These are phyloP conservation scores for Ptychadena robeensis DNA, from an alignment of 2,797 vertebrate genomes.

Conservation along the genomic window DNA sequence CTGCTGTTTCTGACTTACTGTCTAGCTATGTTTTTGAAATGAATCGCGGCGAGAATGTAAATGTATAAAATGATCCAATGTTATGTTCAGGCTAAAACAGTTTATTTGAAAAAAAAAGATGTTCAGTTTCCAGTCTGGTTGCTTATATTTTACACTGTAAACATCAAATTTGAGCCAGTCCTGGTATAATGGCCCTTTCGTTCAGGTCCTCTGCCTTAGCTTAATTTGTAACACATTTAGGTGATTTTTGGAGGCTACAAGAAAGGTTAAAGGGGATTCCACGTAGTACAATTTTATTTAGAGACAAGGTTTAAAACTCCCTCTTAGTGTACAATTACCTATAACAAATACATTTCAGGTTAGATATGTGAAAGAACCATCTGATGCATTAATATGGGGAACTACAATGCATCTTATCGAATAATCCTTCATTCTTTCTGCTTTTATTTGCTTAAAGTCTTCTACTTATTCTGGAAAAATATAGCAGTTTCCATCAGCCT, in stretches of 20 bases:
- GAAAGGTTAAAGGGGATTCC: neutral
- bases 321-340: neutral
- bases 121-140: constrained; percentile 34
- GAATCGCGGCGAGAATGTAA: constrained; percentile 29
- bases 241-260: constrained; percentile 35
- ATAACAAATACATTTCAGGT: neutral
- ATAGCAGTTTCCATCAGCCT: neutral
- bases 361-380: neutral
- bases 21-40: constrained; percentile 45
- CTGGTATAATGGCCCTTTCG: constrained; percentile 46
- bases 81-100: constrained; percentile 40
- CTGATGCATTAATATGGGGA: neutral
- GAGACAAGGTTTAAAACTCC: neutral
- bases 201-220: constrained; percentile 39
- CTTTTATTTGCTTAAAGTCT: neutral
- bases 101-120: constrained; percentile 56
- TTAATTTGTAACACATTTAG: constrained; percentile 60
- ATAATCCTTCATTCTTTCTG: neutral
- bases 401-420: neutral
- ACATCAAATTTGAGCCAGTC: constrained; percentile 54
- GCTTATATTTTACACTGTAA: constrained; percentile 55
- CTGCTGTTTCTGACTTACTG: constrained; percentile 27
- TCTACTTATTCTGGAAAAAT: neutral
- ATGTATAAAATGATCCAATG: constrained; percentile 53
- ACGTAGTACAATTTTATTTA: neutral